Percentiles rank a stretch among this genome's conserved stretches.
These are phyloP conservation scores for Temnothorax nylanderi DNA, from an alignment of 1,140 invertebrate genomes.

Conservation along the genomic window DNA sequence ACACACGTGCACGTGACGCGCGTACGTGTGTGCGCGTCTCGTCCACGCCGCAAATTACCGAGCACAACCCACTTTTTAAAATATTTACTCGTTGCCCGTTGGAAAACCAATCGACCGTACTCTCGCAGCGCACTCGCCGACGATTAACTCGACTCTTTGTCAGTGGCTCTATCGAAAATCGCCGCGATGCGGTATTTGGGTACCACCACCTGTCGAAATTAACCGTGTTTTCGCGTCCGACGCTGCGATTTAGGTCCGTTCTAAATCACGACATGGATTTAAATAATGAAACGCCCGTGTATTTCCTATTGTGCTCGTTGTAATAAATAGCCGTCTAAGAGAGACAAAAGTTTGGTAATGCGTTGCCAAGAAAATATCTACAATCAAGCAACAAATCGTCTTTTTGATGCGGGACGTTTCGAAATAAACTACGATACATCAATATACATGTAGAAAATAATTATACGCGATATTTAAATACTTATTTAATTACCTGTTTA, in stretches of 20 bases:
- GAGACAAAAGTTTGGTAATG: neutral
- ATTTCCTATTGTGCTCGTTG: neutral
- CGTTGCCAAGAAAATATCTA: neutral
- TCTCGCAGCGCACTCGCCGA: conserved; percentile 14
- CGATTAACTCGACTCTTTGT: conserved; percentile 47
- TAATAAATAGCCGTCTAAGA: neutral
- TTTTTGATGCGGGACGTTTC: neutral
- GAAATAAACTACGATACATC: neutral
- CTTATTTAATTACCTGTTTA: neutral
- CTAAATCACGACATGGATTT: neutral
- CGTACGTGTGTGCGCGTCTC: neutral
- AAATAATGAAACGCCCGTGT: neutral
- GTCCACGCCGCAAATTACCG: conserved; percentile 10
- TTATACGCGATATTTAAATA: neutral
- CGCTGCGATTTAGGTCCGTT: neutral
- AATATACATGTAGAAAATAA: neutral
- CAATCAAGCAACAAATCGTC: neutral
- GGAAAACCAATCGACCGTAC: conserved; percentile 46
- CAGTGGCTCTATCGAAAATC: conserved; percentile 38
- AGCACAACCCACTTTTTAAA: conserved; percentile 50
- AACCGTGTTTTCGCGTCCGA: neutral
- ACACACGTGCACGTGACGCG: neutral
- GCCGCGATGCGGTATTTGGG: conserved; percentile 10
- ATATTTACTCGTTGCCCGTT: conserved; percentile 59
- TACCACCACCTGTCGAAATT: conserved; percentile 37